Conservation (phyloP, 37 sponge, comb jelly and placozoan species). For the Ephydatia muelleri region DNA sequence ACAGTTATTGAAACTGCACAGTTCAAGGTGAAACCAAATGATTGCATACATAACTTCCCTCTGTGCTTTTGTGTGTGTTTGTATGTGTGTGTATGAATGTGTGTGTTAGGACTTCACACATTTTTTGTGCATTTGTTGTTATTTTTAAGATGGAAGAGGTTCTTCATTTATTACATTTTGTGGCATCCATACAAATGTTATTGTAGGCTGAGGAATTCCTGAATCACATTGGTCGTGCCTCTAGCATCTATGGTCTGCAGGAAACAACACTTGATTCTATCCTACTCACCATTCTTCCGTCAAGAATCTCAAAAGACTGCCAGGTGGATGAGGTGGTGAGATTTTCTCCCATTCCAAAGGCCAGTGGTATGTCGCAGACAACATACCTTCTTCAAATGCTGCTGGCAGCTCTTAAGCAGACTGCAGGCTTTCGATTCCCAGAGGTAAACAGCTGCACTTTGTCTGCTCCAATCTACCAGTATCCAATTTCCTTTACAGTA, state of each 20-base stretch:
- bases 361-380: neutral
- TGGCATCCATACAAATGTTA: neutral
- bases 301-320: constrained; percentile 23
- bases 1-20: constrained; percentile 40
- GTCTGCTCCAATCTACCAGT: neutral
- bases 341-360: neutral
- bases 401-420: constrained; percentile 28
- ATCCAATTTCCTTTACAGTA: neutral
- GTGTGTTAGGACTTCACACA: neutral
- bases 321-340: neutral
- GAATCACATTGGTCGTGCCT: constrained; percentile 13
- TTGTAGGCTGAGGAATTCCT: constrained; percentile 47
- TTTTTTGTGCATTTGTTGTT: neutral
- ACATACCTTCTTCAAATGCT: constrained; percentile 39
- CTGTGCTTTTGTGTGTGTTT: too few relatives aligned
- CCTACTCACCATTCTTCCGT: constrained; percentile 69
- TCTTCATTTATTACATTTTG: neutral
- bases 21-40: constrained; percentile 58
- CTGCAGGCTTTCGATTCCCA: constrained; percentile 48
- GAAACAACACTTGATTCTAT: constrained; percentile 83
- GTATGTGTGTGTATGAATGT: neutral
- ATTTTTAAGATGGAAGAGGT: neutral
- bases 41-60: too few relatives aligned
- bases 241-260: constrained; percentile 67
- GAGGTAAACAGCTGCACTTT: constrained; percentile 16